Base-by-base conservation (phyloP, 2,888 invertebrate genomes). In the Argyresthia albistria region DNA sequence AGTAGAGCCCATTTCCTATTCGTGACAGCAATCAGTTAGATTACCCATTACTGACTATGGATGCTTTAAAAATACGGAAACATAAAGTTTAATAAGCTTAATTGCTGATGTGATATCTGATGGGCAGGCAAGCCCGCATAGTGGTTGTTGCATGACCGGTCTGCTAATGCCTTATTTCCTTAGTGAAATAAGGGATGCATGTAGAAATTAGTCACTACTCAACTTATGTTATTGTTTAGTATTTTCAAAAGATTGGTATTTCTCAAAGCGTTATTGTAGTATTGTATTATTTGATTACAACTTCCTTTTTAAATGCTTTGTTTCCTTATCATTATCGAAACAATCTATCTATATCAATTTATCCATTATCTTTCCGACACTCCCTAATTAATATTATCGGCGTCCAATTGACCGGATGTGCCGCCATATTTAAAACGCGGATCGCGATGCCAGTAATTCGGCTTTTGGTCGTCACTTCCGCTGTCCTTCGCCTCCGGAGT, bases 371-470 rank as follows among this genome's bases (percentile, higher is more conserved):
- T 37, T n/a, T 11, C 14, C 42, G 8, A 51, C 46, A n/a, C 16
- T 50, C 16, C 48, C 42, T 51, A 54, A 48, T 54, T 63, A 69
- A 60, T 61, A 64, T 65, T 64, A 67, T 65, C 56, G 63, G 59
- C 61, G 57, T 57, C 66, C 65, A 67, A 68, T 68, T 70, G 69
- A 67, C 74, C 76, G 74, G 76, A 75, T 70, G 65, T 59, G 63
- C 60, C 59, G 70, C 75, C 79, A 76, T 79, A 70, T 78, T 80
- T 76, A 35, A 69, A 74, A 77, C 69, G 69, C 64, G 62, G 67
- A 74, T 78, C 73, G 82, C 78, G 72, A 78, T 76, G 69, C 74
- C 69, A 76, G 76, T 66, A 76, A 80, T 79, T 72, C 71, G 69
- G 74, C 25, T 43, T 52, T 71, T 73, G 66, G 72, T 71, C 65